phyloP scores from a whole-genome alignment of 2,113 vertebrate genomes.

The Antennarius striatus region DNA sequence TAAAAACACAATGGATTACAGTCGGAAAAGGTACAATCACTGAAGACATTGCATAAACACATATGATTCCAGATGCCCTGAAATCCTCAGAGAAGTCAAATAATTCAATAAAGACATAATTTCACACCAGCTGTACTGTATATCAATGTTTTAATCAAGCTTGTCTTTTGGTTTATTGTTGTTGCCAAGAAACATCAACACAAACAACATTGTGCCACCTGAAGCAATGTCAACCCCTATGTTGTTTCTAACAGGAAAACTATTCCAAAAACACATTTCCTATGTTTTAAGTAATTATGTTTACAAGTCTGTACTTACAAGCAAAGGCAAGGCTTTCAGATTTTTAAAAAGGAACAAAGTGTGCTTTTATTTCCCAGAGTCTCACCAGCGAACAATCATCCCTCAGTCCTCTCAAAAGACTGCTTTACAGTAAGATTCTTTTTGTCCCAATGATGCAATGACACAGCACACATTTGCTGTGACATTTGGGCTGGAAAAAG shows the following conservation, averaged over 20 bases:
- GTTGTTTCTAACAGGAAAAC: background rate
- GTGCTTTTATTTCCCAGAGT: constrained; percentile 45
- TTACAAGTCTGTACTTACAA: too few species aligned
- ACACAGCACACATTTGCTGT: constrained; percentile 53
- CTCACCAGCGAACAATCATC: constrained; percentile 59
- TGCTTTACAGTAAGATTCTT: constrained; percentile 40
- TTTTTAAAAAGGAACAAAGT: too few species aligned
- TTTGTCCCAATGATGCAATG: constrained; percentile 68
- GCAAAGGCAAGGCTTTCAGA: too few species aligned
- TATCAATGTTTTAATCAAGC: too few species aligned
- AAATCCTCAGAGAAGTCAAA: background rate
- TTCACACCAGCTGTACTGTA: too few species aligned
- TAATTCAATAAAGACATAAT: too few species aligned
- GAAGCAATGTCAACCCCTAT: background rate
- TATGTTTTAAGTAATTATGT: too few species aligned
- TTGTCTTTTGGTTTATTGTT: too few species aligned
- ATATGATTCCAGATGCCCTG: background rate
- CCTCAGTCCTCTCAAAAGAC: constrained; percentile 64
- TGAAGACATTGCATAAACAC: background rate
- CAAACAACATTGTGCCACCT: background rate
- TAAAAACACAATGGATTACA: too few species aligned
- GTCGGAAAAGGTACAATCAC: too few species aligned
- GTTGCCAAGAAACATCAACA: background rate
- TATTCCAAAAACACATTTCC: too few species aligned
- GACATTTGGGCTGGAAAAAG: constrained; percentile 58